Base-by-base conservation (phyloP, 2,888 invertebrate genomes). In the Drosophila eohydei region DNA sequence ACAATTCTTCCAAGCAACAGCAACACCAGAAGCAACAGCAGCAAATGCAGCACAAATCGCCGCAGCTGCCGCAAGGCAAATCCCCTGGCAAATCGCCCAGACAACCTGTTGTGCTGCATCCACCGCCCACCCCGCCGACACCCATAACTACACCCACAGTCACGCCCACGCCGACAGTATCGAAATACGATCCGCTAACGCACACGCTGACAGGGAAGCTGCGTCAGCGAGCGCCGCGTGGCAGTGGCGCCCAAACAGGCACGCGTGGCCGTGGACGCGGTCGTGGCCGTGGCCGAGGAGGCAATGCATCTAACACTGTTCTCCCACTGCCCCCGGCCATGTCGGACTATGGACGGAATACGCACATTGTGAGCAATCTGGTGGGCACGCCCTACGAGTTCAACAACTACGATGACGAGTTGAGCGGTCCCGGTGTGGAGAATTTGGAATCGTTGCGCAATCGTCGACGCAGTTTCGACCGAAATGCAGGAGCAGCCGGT, bases 361-460 rank as follows among this genome's bases (percentile, higher is more conserved):
- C 91, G 44, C 91, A 91, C 68, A 96, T 96, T 69, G 96, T 96
- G 76, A 96, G 95, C 90, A 97, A 97, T 91, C 93, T 97, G 41
- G 95, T 95, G 8, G 97, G 97, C 9, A 97, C 97, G 3, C 97
- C 97, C 2, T 98, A 97, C 88, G 98, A 96, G 91, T 95, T 96
- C 78, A 86, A 97, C 71, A 95, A 97, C 91, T 96, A 96, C 76
- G 96, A 97, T 75, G 97, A 97, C 85, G 97, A 97, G 90, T 95
- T 96, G 68, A 96, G 96, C 71, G 95, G 95, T 16, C 95, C 96
- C 48, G 96, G 96, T 83, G 95, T 96, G 60, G 95, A 96, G 88
- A 96, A 96, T 91, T 92, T 97, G 12, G 95, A 97, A 85, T 95
- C 97, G 11, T 95, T 97, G 93, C 94, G 97, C 38, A 97, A 97